Base-by-base conservation (phyloP, 2,888 invertebrate species). In the Rhagium mordax region DNA sequence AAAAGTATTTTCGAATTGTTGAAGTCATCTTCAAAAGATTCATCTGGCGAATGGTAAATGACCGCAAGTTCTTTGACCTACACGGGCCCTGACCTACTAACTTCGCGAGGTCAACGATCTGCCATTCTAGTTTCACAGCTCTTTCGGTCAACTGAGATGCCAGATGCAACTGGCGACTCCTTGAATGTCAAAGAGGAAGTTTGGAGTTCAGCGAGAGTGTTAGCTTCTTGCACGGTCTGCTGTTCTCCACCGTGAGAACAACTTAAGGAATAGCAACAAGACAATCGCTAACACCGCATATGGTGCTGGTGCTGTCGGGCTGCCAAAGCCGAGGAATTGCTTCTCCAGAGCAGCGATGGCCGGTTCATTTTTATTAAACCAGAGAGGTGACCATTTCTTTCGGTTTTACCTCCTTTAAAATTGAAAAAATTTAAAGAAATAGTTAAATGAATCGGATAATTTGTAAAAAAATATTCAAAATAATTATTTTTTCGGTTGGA, bases 61-160 rank as follows among this genome's bases (percentile, higher is more conserved):
- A 87, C 87, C 87, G 86, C 76, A 75, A 83, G 86, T 85, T 87
- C 86, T 84, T 83, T 85, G 86, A 86, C 87, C 87, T 86, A 83
- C 83, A 83, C 83, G 80, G 87, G 87, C 87, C 87, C 87, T 87
- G 87, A 87, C 87, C 87, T 79, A 87, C 86, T 87, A 87, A 87
- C 87, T 87, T 87, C 84, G 87, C 87, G 87, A 87, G 87, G 87
- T 87, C 86, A 84, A 86, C 84, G 86, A 86, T 86, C 87, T 85
- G 87, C 86, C 86, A 87, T 87, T 87, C 87, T 87, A 87, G 86
- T 87, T 87, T 87, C 72, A 76, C 78, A 75, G 59, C 65, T 75
- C 75, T 75, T 77, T 77, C 74, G 75, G 75, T 77, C 75, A 75
- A 72, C 20, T 59, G 69, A 73, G 69, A 64, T 67, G 70, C 16